A percentile compares a stretch with the other conserved stretches of the same genome.
Evolutionary conservation across 2,888 invertebrate species (phyloP).

Genomic region (Plutella xylostella): DNA sequence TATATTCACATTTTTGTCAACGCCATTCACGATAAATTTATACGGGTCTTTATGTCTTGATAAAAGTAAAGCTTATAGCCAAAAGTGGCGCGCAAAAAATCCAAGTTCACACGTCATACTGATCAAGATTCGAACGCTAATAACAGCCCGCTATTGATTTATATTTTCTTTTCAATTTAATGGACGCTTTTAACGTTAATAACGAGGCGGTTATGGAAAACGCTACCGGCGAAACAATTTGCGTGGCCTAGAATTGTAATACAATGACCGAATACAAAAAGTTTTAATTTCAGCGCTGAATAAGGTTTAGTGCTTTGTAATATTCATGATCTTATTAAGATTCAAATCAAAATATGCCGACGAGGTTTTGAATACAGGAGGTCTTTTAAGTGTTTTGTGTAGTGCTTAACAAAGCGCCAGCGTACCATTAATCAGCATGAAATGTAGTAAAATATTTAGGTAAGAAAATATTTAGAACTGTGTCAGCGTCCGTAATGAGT

Average conservation of each 20-base stretch:
- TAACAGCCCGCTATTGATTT: too few species aligned
- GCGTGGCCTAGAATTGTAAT: conserved; percentile 22
- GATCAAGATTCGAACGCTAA: too few species aligned
- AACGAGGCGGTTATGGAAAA: neutral
- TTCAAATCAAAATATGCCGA: too few species aligned
- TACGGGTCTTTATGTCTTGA: conserved; percentile 67
- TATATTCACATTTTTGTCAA: conserved; percentile 69
- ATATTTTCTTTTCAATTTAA: too few species aligned
- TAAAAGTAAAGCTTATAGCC: conserved; percentile 64
- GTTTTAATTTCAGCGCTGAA: conserved; percentile 28
- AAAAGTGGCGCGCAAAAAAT: conserved; percentile 48
- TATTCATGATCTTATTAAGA: conserved; percentile 33
- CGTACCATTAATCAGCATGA: too few species aligned
- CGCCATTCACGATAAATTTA: conserved; percentile 65
- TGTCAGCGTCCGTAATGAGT: neutral
- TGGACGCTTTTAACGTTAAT: neutral
- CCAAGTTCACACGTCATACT: conserved; percentile 8
- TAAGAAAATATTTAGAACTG: too few species aligned
- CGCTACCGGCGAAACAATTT: conserved; percentile 3
- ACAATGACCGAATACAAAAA: conserved; percentile 17
- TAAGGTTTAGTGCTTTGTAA: conserved; percentile 23
- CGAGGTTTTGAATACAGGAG: too few species aligned
- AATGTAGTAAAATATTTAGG: too few species aligned
- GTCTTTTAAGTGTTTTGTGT: too few species aligned
- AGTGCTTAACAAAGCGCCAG: too few species aligned